Evolutionary conservation across 1,140 invertebrate species (phyloP), one percentile per base, ranked within the genome.

Genomic region (Aradophagus sp.): DNA sequence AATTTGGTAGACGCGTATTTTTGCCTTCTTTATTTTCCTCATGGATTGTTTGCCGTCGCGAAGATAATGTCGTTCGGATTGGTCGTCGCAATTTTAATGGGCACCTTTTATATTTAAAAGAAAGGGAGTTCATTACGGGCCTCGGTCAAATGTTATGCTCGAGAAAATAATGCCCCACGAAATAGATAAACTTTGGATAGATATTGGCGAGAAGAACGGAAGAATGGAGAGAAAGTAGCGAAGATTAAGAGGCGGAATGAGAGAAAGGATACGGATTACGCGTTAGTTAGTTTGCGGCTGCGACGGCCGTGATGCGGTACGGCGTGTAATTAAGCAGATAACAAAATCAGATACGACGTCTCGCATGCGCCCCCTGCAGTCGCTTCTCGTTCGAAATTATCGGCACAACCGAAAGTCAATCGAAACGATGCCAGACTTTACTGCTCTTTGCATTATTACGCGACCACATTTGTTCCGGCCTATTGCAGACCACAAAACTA

Each of bases 321-420:
- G 71, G 77, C 79, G 79, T 80, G 80, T 82, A 83, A 83, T 83
- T 83, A 82, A 83, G 79, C 79, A 79, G 76, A 78, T 83, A 83
- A 83, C 80, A 81, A 80, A 83, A 82, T 83, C 80, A 81, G 80
- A 83, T 80, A 81, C 72, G 78, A 81, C 69, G 73, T 74, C 71
- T 79, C 67, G 77, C 73, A 71, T 79, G 79, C 63, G 70, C 76
- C 79, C 55, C 75, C 76, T 72, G 74, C 62, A 65, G 74, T 35
- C 52, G 47, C 66, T 71, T 56, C 75, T 75, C 74, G 48, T 45
- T 44, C 44, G 32, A 35, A 41, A 53, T 63, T 75, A 78, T 78
- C 75, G 68, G 70, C 73, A 74, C 71, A 11, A 32, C 10, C 48
- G 47, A 61, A 48, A 41, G 45, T 47, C 42, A 62, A 69, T 69